phyloP scores from a whole-genome alignment of 1,140 invertebrate genomes.

The Caenorhabditis brenneri region DNA sequence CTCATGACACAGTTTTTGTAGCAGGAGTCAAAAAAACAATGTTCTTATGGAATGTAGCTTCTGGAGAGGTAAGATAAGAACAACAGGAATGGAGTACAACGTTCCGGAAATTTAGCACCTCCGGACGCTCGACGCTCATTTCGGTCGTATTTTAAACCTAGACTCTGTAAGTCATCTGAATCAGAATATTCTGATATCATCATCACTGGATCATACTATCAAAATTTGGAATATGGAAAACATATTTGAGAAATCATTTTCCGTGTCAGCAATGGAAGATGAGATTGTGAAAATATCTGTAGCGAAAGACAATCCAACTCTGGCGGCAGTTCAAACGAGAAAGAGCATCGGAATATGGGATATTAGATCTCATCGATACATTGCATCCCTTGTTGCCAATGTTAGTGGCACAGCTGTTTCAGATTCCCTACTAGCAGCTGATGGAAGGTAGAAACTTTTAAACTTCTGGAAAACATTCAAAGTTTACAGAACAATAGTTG shows the following conservation, averaged over 20 bases:
- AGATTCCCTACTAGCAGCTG: constrained; percentile 84
- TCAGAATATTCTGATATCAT: constrained; percentile 92
- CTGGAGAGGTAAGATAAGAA: constrained; percentile 51
- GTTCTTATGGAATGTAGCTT: constrained; percentile 86
- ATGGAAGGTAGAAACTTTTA: constrained; percentile 80
- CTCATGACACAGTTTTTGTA: constrained; percentile 86
- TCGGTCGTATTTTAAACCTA: constrained; percentile 90
- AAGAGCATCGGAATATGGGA: constrained; percentile 94
- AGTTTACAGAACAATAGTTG: constrained; percentile 26
- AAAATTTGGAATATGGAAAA: constrained; percentile 99
- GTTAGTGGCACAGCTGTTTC: constrained; percentile 92
- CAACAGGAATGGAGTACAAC: no score
- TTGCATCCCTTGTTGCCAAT: constrained; percentile 86
- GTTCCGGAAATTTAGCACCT: constrained; percentile 77
- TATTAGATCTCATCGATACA: constrained; percentile 72
- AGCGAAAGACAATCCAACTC: constrained; percentile 77
- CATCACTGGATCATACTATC: constrained; percentile 93
- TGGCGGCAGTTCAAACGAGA: constrained; percentile 86
- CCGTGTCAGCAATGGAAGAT: constrained; percentile 89
- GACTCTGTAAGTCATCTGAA: constrained; percentile 83
- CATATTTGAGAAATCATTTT: constrained; percentile 94
- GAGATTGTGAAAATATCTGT: constrained; percentile 89
- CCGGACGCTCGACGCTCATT: constrained; percentile 93
- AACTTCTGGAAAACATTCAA: not conserved
- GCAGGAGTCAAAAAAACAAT: constrained; percentile 93